phyloP scores from a whole-genome alignment of 2,888 invertebrate genomes.

The Tortrix viridana region DNA sequence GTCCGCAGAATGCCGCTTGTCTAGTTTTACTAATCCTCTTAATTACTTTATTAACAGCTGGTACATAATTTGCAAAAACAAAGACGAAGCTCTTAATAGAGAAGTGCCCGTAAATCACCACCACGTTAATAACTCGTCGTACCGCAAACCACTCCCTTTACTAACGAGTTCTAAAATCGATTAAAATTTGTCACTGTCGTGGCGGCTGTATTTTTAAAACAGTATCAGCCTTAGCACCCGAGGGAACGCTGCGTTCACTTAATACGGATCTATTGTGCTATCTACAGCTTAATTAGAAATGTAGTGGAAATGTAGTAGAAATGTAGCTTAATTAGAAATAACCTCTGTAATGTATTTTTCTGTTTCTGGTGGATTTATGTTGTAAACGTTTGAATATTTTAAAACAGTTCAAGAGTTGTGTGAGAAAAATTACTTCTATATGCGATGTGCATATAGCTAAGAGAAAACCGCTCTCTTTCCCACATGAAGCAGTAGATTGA shows the following conservation, averaged over 20 bases:
- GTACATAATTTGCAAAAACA: no score
- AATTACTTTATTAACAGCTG: no score
- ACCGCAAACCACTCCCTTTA: conserved; percentile 5
- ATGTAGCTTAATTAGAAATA: no score
- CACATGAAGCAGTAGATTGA: no score
- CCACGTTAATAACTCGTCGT: not conserved
- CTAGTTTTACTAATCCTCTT: no score
- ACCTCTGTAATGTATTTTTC: conserved; percentile 29
- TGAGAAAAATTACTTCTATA: no score
- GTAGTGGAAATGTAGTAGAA: no score
- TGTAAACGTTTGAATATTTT: not conserved
- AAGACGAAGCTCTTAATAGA: not conserved
- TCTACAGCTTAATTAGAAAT: conserved; percentile 36
- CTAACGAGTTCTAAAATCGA: conserved; percentile 26
- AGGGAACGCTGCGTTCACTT: conserved; percentile 23
- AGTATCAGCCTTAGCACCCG: conserved; percentile 24
- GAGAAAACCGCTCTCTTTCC: no score
- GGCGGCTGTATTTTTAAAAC: conserved; percentile 28
- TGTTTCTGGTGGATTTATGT: conserved; percentile 13
- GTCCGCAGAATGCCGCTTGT: no score
- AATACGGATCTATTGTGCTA: conserved; percentile 38
- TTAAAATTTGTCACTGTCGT: conserved; percentile 32
- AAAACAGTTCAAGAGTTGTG: not conserved
- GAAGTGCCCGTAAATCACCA: not conserved
- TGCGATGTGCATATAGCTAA: no score